A percentile compares a stretch with the other conserved stretches of the same genome.
Conservation (phyloP, 2,888 invertebrate genomes). For the Hydrotaea diabolus region DNA sequence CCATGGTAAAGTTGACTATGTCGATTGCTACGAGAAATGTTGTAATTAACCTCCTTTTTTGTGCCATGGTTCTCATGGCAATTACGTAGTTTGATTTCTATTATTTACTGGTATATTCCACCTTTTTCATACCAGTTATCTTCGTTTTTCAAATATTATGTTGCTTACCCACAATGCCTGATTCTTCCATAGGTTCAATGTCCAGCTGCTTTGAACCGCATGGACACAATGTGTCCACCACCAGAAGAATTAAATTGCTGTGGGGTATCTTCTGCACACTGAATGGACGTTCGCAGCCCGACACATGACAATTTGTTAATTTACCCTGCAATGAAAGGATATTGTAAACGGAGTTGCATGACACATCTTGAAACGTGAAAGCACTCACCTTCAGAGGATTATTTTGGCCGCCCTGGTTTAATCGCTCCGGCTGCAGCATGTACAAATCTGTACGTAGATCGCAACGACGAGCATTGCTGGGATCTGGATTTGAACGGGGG, state of each 20-base stretch:
- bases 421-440: constrained; percentile 89
- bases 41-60: too few relatives aligned
- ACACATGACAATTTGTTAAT: constrained; percentile 92
- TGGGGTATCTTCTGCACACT: constrained; percentile 95
- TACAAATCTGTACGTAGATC: constrained; percentile 94
- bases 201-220: constrained; percentile 93
- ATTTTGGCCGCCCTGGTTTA: constrained; percentile 88
- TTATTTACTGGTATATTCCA: too few relatives aligned
- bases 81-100: too few relatives aligned
- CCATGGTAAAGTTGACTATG: too few relatives aligned
- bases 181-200: constrained; percentile 88
- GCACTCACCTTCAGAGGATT: constrained; percentile 87
- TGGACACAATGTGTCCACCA: constrained; percentile 93
- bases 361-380: too few relatives aligned
- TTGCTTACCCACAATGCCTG: constrained; percentile 82
- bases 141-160: too few relatives aligned
- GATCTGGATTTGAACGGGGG: constrained; percentile 82
- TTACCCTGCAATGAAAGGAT: constrained; percentile 83
- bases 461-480: constrained; percentile 87
- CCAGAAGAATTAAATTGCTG: constrained; percentile 93
- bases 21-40: too few relatives aligned
- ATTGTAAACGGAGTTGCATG: too few relatives aligned
- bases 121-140: too few relatives aligned
- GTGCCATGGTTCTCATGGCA: too few relatives aligned
- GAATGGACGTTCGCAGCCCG: constrained; percentile 94